Percentiles rank a stretch among this genome's conserved stretches.
These are phyloP conservation scores for Caradrina kadenii DNA, from an alignment of 2,888 invertebrate species.

Conservation along the genomic window DNA sequence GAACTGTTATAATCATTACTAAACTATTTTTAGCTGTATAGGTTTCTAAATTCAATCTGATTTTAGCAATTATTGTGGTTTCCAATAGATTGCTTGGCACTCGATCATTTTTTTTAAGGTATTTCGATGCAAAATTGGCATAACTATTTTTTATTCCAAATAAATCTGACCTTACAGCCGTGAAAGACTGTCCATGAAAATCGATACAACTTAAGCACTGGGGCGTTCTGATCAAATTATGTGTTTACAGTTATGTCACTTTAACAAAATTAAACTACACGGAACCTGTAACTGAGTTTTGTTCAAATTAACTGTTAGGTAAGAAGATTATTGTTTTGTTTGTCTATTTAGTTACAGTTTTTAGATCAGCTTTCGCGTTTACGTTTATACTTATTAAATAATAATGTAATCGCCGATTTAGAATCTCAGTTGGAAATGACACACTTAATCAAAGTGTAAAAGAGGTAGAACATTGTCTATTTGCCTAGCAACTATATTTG, in stretches of 20 bases:
- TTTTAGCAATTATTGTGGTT: conserved; percentile 43
- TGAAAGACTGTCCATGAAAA: not conserved
- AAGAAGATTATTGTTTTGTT: not conserved
- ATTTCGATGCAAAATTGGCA: not conserved
- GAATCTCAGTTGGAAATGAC: too few relatives aligned
- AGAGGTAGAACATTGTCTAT: too few relatives aligned
- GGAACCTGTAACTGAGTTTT: conserved; percentile 3
- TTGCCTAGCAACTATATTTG: too few relatives aligned
- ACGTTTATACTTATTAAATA: not conserved
- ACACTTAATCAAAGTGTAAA: too few relatives aligned
- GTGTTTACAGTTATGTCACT: conserved; percentile 12
- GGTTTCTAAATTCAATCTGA: conserved; percentile 31
- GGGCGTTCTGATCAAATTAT: not conserved
- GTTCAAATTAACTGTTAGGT: too few relatives aligned
- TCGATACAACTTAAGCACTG: not conserved
- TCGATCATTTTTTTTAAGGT: conserved; percentile 2
- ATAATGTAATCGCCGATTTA: not conserved
- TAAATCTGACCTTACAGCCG: not conserved
- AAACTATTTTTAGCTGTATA: not conserved
- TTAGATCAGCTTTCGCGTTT: conserved; percentile 11
- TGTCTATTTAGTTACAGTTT: not conserved
- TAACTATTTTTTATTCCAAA: not conserved
- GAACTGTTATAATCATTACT: conserved; percentile 5
- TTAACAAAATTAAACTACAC: not conserved
- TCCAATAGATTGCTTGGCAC: conserved; percentile 8